These are phyloP conservation scores for Plemyria rubiginata DNA, from an alignment of 2,888 invertebrate genomes.

Conservation along the genomic window DNA sequence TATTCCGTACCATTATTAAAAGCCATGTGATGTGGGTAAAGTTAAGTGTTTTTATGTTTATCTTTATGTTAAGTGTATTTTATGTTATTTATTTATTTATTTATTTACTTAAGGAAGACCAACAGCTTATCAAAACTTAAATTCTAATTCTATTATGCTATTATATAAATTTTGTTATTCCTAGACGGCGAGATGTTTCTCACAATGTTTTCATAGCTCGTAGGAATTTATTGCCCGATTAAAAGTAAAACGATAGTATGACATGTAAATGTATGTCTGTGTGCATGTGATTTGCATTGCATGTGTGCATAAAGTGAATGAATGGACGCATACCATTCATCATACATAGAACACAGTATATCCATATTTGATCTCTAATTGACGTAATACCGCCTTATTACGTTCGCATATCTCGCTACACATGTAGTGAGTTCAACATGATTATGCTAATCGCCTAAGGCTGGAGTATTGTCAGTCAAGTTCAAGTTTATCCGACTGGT, in stretches of 20 bases:
- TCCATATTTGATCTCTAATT: slow-evolving; percentile 10
- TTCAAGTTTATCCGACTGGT: slow-evolving; percentile 40
- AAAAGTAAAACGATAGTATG: background rate
- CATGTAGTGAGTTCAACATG: slow-evolving; percentile 18
- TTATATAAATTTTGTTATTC: no score
- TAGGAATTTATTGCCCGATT: background rate
- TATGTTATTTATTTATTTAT: no score
- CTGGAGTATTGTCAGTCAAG: slow-evolving; percentile 36
- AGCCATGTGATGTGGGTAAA: no score
- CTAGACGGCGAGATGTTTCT: background rate
- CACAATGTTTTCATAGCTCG: background rate
- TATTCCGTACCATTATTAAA: no score
- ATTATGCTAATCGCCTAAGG: slow-evolving; percentile 37
- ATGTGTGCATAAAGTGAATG: no score
- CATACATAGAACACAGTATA: slow-evolving; percentile 6
- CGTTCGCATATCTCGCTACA: slow-evolving; percentile 20
- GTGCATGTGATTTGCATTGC: background rate
- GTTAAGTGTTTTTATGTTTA: no score
- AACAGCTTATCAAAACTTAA: no score
- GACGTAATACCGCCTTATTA: slow-evolving; percentile 15
- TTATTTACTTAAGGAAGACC: no score
- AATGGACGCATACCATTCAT: no score
- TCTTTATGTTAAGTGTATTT: no score
- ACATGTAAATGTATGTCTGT: background rate
- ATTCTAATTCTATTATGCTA: no score